A percentile compares a stretch with the other conserved stretches of the same genome.
phyloP scores from a whole-genome alignment of 2,113 vertebrate genomes.

The Pseudorectes ferrugineus region DNA sequence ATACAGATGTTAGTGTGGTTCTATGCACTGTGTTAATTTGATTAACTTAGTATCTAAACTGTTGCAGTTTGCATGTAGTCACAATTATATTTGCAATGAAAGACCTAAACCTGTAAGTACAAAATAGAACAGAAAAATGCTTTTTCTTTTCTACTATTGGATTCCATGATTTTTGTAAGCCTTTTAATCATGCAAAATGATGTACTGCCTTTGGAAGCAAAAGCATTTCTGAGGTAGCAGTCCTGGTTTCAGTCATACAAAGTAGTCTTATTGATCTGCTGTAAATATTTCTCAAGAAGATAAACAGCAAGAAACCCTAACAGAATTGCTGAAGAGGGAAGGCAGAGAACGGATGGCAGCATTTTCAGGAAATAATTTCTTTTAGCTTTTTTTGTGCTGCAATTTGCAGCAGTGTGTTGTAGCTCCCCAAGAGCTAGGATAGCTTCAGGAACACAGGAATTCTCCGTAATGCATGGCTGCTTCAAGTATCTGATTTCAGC shows the following conservation, averaged over 20 bases:
- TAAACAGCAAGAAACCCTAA: not conserved
- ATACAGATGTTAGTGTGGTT: not conserved
- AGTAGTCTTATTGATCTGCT: not conserved
- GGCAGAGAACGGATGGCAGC: not conserved
- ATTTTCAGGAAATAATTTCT: not conserved
- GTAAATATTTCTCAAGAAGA: not conserved
- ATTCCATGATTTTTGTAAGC: not conserved
- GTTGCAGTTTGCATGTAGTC: not conserved
- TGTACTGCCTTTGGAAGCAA: not conserved
- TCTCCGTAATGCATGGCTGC: not conserved
- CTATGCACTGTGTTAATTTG: not conserved
- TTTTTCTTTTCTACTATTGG: not conserved
- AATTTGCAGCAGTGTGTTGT: not conserved
- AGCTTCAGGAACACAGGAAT: not conserved
- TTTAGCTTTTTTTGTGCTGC: not conserved
- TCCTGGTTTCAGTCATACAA: not conserved
- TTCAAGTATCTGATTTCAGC: not conserved
- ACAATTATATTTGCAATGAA: not conserved
- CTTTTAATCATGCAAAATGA: not conserved
- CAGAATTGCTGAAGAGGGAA: not conserved
- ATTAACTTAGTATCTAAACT: not conserved
- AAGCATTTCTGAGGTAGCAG: not conserved
- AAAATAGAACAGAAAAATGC: not conserved
- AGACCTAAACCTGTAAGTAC: not conserved
- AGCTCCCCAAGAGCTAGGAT: not conserved